phyloP scores from a whole-genome alignment of 2,888 invertebrate species.

The Ischnura elegans region DNA sequence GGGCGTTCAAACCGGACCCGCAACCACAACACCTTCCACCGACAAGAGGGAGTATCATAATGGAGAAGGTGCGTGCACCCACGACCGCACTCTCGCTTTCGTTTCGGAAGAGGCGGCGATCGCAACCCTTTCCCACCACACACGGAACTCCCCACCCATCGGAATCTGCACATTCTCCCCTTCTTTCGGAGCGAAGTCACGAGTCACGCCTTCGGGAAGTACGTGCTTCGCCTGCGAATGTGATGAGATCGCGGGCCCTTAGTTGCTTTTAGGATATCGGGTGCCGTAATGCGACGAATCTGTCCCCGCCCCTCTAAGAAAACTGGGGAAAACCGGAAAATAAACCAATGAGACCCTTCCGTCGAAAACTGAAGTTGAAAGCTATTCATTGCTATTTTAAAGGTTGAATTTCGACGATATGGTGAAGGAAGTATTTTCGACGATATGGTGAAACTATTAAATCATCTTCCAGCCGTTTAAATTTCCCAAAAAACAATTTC shows the following conservation, averaged over 20 bases:
- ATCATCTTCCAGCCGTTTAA: too few relatives aligned
- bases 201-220: background rate
- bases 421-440: too few relatives aligned
- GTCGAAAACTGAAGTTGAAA: background rate
- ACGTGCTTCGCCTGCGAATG: background rate
- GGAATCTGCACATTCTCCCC: background rate
- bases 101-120: background rate
- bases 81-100: background rate
- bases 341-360: background rate
- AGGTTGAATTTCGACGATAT: too few relatives aligned
- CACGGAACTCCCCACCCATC: background rate
- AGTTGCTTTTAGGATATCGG: background rate
- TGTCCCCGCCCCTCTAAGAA: background rate
- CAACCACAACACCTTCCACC: background rate
- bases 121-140: background rate
- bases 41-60: background rate
- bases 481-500: too few relatives aligned
- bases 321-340: background rate
- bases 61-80: background rate
- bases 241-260: background rate
- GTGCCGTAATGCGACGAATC: background rate
- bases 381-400: too few relatives aligned
- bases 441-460: too few relatives aligned
- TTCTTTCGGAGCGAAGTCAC: background rate
- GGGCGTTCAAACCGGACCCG: background rate